Evolutionary conservation across 2,888 invertebrate species (phyloP).

Genomic region (Sesia apiformis): DNA sequence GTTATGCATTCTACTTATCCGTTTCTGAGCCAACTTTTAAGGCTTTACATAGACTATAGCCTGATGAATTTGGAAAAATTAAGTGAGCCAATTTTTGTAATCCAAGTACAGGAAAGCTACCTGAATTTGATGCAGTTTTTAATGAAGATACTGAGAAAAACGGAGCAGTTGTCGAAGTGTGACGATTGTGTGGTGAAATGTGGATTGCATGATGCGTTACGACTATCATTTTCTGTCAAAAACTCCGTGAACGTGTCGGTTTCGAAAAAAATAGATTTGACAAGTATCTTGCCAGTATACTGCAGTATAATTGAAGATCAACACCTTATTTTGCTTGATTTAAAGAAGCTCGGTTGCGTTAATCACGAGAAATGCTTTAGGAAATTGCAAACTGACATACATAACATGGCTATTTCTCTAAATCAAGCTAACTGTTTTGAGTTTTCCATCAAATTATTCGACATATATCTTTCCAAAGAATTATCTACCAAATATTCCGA

Average conservation of each 20-base stretch:
- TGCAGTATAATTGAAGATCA: constrained; percentile 27
- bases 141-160: constrained; percentile 24
- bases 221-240: constrained; percentile 41
- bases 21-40: constrained; percentile 41
- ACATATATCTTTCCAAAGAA: constrained; percentile 43
- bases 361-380: constrained; percentile 42
- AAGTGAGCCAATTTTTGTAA: constrained; percentile 16
- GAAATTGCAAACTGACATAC: constrained; percentile 49
- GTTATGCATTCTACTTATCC: constrained; percentile 38
- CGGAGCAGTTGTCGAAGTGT: constrained; percentile 45
- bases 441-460: constrained; percentile 43
- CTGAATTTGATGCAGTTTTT: constrained; percentile 36
- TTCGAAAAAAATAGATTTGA: constrained; percentile 20
- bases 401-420: constrained; percentile 48
- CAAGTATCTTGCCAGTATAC: constrained; percentile 19
- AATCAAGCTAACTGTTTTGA: constrained; percentile 38
- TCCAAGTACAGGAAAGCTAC: constrained; percentile 24
- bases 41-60: constrained; percentile 38
- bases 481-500: constrained; percentile 25
- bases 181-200: constrained; percentile 41
- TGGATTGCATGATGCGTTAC: constrained; percentile 45
- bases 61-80: constrained; percentile 14
- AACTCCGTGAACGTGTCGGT: constrained; percentile 29
- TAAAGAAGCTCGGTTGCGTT: constrained; percentile 29
- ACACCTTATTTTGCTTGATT: constrained; percentile 28